Conservation (phyloP, 2,888 invertebrate genomes). For the Salpingus planirostris region DNA sequence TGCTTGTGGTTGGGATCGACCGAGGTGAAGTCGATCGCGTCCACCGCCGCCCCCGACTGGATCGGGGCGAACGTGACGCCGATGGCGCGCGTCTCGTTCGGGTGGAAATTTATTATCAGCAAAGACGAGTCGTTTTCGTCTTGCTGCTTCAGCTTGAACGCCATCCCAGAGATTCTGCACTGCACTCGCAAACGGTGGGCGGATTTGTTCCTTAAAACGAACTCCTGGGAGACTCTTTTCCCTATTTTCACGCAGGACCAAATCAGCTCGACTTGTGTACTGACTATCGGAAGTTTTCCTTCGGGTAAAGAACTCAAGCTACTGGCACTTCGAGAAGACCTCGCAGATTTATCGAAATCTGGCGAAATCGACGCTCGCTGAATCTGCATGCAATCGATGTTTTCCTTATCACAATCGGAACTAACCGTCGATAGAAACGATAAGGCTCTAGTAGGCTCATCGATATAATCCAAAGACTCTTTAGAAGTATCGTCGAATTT, state of each 20-base stretch:
- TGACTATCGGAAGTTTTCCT: slow-evolving; percentile 46
- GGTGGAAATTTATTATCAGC: slow-evolving; percentile 44
- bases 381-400: too few relatives aligned
- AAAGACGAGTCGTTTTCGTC: slow-evolving; percentile 30
- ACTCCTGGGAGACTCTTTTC: slow-evolving; percentile 45
- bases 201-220: slow-evolving; percentile 50
- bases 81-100: slow-evolving; percentile 49
- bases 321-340: slow-evolving; percentile 29
- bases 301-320: slow-evolving; percentile 32
- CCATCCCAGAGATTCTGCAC: slow-evolving; percentile 42
- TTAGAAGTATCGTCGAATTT: not conserved
- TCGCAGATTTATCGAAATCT: slow-evolving; percentile 3
- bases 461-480: too few relatives aligned
- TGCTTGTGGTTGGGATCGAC: slow-evolving; percentile 31
- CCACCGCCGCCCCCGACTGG: slow-evolving; percentile 45
- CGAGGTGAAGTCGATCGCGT: slow-evolving; percentile 48
- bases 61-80: slow-evolving; percentile 49
- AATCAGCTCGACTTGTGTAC: slow-evolving; percentile 47
- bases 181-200: slow-evolving; percentile 48
- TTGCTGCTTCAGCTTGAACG: slow-evolving; percentile 37
- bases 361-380: too few relatives aligned
- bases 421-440: too few relatives aligned
- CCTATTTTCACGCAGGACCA: slow-evolving; percentile 53
- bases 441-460: too few relatives aligned
- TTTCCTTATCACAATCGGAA: too few relatives aligned